A percentile compares a stretch with the other conserved stretches of the same genome.
Conservation (phyloP, 1,140 invertebrate genomes). For the Drosophila chauvacae region DNA sequence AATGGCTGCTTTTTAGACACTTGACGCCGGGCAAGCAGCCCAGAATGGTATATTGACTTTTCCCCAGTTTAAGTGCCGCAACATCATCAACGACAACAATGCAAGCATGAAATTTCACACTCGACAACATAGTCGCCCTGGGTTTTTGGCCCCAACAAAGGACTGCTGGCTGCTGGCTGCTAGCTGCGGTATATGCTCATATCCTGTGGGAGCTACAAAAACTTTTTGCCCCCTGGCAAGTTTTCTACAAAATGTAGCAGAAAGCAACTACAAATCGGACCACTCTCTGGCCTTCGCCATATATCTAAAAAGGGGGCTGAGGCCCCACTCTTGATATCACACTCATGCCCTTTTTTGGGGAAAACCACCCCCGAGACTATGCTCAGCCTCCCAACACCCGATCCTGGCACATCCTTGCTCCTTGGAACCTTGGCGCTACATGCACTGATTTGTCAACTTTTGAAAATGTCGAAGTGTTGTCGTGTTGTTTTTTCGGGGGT, state of each 20-base stretch:
- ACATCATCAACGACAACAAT: constrained; percentile 71
- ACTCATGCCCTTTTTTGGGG: constrained; percentile 17
- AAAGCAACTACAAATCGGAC: constrained; percentile 78
- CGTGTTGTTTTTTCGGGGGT: constrained; percentile 58
- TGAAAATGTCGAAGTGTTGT: constrained; percentile 80
- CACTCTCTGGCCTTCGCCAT: constrained; percentile 20
- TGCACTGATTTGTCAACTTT: constrained; percentile 83
- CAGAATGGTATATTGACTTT: constrained; percentile 55
- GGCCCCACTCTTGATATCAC: constrained; percentile 1
- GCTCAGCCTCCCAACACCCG: constrained; percentile 26
- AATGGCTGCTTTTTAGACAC: constrained; percentile 33
- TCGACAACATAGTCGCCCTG: constrained; percentile 67
- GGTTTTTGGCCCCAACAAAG: constrained; percentile 45
- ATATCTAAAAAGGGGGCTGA: background rate
- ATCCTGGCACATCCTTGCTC: constrained; percentile 34
- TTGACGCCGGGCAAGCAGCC: constrained; percentile 20
- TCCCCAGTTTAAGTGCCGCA: constrained; percentile 58
- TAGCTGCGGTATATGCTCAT: constrained; percentile 44
- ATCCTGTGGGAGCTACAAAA: constrained; percentile 75
- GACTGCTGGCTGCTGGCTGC: constrained; percentile 21
- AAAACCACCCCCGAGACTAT: constrained; percentile 52
- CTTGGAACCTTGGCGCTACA: constrained; percentile 51
- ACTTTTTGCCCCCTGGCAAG: constrained; percentile 55
- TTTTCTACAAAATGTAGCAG: constrained; percentile 69
- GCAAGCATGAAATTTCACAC: constrained; percentile 81